Evolutionary conservation across 2,888 invertebrate species (phyloP).

Genomic region (Anagyrus pseudococci): DNA sequence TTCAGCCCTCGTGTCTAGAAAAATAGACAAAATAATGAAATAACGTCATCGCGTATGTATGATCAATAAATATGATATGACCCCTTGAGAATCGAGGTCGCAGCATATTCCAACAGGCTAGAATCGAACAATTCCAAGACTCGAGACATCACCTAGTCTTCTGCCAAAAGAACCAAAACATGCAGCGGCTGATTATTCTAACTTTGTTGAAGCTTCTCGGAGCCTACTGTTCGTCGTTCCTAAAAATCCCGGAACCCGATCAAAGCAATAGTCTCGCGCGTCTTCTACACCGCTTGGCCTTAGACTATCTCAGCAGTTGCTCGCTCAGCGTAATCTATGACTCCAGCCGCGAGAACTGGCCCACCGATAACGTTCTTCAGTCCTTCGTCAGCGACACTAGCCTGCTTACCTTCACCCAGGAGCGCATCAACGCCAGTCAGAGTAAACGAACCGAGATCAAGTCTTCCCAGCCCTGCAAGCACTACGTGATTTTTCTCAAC

Average conservation of each 20-base stretch:
- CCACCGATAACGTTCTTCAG: background rate
- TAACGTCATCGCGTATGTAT: conserved; percentile 14
- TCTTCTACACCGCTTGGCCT: conserved; percentile 19
- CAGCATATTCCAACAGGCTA: background rate
- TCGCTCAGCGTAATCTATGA: conserved; percentile 33
- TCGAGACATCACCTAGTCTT: background rate
- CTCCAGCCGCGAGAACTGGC: conserved; percentile 14
- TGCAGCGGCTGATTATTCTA: background rate
- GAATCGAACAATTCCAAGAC: too few species aligned
- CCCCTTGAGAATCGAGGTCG: background rate
- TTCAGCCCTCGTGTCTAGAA: too few species aligned
- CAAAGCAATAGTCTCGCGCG: conserved; percentile 23
- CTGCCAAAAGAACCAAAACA: background rate
- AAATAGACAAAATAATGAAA: too few species aligned
- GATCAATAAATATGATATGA: conserved; percentile 34
- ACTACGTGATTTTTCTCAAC: conserved; percentile 72
- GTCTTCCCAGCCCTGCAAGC: conserved; percentile 64
- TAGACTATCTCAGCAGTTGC: conserved; percentile 20
- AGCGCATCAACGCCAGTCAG: conserved; percentile 14
- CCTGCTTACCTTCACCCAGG: conserved; percentile 15
- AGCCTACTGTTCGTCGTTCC: background rate
- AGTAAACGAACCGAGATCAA: background rate
- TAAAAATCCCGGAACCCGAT: background rate
- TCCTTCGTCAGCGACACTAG: conserved; percentile 10
- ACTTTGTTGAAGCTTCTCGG: background rate